A percentile compares a stretch with the other conserved stretches of the same genome.
Conservation (phyloP, 2,888 invertebrate species). For the Agonopterix alstromeriana region DNA sequence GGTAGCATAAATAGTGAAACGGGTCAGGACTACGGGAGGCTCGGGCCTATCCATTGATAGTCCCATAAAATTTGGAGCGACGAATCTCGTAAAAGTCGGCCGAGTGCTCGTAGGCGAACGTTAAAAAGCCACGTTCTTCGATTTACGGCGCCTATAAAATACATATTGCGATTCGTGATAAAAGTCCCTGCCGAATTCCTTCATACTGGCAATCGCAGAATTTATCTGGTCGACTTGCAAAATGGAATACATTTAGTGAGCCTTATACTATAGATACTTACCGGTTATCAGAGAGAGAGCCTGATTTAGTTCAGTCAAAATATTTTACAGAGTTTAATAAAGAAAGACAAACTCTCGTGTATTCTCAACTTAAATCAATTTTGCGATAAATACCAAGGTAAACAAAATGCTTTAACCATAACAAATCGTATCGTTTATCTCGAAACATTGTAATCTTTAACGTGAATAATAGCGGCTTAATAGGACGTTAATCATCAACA, state of each 20-base stretch:
- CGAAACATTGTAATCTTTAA: constrained; percentile 11
- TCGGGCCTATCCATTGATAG: constrained; percentile 38
- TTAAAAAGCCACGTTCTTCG: constrained; percentile 68
- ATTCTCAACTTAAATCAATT: too few relatives aligned
- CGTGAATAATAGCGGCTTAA: constrained; percentile 13
- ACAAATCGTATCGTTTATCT: constrained; percentile 6
- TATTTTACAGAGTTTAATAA: too few relatives aligned
- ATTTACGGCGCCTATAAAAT: constrained; percentile 73
- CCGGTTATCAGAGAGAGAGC: too few relatives aligned
- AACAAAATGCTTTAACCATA: constrained; percentile 6
- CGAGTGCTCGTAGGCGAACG: constrained; percentile 64
- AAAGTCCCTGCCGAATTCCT: constrained; percentile 61
- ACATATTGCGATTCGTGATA: constrained; percentile 73
- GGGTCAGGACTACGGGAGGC: constrained; percentile 37
- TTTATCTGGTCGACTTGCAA: constrained; percentile 34
- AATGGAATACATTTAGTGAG: constrained; percentile 11
- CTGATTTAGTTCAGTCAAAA: neutral
- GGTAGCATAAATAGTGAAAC: constrained; percentile 36
- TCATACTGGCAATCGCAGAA: constrained; percentile 50
- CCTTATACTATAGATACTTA: neutral
- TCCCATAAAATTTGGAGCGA: constrained; percentile 56
- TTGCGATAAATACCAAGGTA: constrained; percentile 1
- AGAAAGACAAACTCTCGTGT: too few relatives aligned
- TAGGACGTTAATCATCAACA: constrained; percentile 15
- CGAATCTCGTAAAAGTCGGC: constrained; percentile 66